Percentiles rank a stretch among this genome's conserved stretches.
phyloP scores from a whole-genome alignment of 2,113 vertebrate genomes.

The Motacilla tschutschensis region DNA sequence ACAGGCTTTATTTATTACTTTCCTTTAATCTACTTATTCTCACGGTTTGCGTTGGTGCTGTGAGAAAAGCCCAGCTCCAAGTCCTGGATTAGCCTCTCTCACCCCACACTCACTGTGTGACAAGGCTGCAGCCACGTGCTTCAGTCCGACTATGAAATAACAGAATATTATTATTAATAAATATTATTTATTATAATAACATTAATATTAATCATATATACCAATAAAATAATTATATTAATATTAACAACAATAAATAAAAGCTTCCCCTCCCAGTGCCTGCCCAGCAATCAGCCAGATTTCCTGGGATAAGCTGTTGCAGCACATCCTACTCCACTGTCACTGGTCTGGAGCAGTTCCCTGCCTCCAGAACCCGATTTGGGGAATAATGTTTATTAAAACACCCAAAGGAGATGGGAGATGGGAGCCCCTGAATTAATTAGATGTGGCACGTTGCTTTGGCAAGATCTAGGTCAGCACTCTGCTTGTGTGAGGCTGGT shows the following conservation, averaged over 20 bases:
- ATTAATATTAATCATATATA: too few species aligned
- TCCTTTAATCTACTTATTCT: background rate
- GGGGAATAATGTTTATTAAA: background rate
- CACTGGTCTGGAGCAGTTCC: background rate
- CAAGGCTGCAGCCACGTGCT: background rate
- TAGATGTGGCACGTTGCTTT: background rate
- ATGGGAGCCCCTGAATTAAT: background rate
- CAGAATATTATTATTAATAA: too few species aligned
- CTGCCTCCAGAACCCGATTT: background rate
- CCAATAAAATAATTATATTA: too few species aligned
- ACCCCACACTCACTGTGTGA: rapidly evolving
- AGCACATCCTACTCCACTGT: background rate
- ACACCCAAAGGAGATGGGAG: background rate
- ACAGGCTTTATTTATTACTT: background rate
- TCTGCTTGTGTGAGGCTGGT: rapidly evolving
- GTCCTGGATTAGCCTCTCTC: background rate
- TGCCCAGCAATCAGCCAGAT: background rate
- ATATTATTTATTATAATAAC: too few species aligned
- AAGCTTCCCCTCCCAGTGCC: background rate
- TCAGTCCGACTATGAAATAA: background rate
- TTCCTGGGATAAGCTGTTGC: background rate
- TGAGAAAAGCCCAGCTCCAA: background rate
- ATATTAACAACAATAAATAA: too few species aligned
- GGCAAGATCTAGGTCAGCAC: background rate
- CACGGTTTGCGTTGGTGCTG: background rate